Percentiles rank a stretch among this genome's conserved stretches.
Conservation (phyloP, 2,113 vertebrate genomes). For the Erythrocebus patas region DNA sequence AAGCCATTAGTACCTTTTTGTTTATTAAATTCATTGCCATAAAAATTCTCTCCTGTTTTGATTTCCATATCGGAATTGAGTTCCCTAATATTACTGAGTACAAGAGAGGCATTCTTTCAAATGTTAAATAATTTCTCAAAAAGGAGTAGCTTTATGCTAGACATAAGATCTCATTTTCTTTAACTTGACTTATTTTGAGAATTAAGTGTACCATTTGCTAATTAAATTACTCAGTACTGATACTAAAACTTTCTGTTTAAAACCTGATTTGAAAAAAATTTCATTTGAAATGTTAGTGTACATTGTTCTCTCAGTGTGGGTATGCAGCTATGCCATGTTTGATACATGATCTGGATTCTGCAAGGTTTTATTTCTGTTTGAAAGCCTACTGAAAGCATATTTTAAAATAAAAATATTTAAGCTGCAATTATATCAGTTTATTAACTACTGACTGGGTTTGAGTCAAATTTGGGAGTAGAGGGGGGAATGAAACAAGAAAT, state of each 20-base stretch:
- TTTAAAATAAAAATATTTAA: slow-evolving; percentile 83
- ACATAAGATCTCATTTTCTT: slow-evolving; percentile 31
- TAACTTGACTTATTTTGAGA: slow-evolving; percentile 73
- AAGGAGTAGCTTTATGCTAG: not conserved
- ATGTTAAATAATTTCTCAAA: not conserved
- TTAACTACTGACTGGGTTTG: slow-evolving; percentile 85
- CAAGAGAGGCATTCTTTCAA: not conserved
- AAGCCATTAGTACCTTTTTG: slow-evolving; percentile 2
- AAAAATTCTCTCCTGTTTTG: slow-evolving; percentile 17
- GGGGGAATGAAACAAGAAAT: slow-evolving; percentile 42
- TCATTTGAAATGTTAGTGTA: slow-evolving; percentile 61
- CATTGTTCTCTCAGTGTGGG: slow-evolving; percentile 43
- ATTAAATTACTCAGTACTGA: slow-evolving; percentile 77
- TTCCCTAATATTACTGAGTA: not conserved
- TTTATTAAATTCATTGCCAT: slow-evolving; percentile 42
- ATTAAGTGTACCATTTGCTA: slow-evolving; percentile 77
- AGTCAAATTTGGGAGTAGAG: slow-evolving; percentile 77
- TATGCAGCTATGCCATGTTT: slow-evolving; percentile 29
- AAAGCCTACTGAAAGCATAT: slow-evolving; percentile 79
- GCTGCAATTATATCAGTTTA: slow-evolving; percentile 87
- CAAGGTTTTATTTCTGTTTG: slow-evolving; percentile 41
- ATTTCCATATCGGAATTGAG: not conserved
- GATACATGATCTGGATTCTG: slow-evolving; percentile 48
- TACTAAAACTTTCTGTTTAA: slow-evolving; percentile 78
- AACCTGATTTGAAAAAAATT: slow-evolving; percentile 77